Evolutionary conservation across 1,140 invertebrate genomes (phyloP).

Genomic region (Mactra quadrangularis): DNA sequence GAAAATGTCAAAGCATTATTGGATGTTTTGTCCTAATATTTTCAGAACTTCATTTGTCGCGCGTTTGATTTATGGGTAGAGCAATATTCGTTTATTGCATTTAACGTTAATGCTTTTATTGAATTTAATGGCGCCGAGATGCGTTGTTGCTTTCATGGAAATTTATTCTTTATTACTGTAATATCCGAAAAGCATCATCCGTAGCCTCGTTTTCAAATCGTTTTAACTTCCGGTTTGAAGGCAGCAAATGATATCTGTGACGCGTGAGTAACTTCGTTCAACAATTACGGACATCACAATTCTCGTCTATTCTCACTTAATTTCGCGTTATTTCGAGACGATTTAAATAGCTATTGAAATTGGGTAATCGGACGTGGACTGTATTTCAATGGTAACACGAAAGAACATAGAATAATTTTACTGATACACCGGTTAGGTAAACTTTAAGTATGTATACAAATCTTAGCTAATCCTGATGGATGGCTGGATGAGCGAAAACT

Average conservation of each 20-base stretch:
- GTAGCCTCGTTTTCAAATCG: background rate
- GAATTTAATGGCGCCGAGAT: too few relatives aligned
- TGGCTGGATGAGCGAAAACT: slow-evolving; percentile 32
- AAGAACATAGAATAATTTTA: slow-evolving; percentile 6
- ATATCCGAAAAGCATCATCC: too few relatives aligned
- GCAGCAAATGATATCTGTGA: background rate
- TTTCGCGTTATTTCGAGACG: slow-evolving; percentile 37
- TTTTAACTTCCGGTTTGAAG: background rate
- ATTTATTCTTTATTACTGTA: too few relatives aligned
- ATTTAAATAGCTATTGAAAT: slow-evolving; percentile 27
- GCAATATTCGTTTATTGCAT: too few relatives aligned
- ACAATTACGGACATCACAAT: background rate
- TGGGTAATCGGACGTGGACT: slow-evolving; percentile 13
- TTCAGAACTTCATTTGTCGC: too few relatives aligned
- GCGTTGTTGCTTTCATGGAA: too few relatives aligned
- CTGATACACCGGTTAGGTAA: slow-evolving; percentile 13
- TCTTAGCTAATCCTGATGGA: slow-evolving; percentile 27
- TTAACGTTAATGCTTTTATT: too few relatives aligned
- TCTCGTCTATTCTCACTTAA: slow-evolving; percentile 7
- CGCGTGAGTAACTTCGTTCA: slow-evolving; percentile 4
- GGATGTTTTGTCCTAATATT: too few relatives aligned
- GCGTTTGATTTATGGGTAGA: too few relatives aligned
- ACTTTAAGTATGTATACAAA: slow-evolving; percentile 18
- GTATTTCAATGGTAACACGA: slow-evolving; percentile 31
- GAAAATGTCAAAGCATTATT: too few relatives aligned